phyloP scores from a whole-genome alignment of 2,888 invertebrate genomes.

The Drosophila picticornis region DNA sequence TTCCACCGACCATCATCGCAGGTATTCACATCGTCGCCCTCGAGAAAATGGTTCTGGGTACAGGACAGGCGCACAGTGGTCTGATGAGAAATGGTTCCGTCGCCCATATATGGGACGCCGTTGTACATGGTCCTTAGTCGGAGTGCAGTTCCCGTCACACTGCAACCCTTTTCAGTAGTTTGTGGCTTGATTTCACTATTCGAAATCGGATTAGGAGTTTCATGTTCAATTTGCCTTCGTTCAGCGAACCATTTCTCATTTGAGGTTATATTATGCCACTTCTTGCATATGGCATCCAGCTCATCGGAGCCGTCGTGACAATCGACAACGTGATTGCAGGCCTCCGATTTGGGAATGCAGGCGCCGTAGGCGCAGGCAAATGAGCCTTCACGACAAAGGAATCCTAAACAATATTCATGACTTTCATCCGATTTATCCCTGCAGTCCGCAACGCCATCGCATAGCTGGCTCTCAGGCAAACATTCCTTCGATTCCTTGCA shows the following conservation, averaged over 20 bases:
- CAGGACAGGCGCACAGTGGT: slow-evolving; percentile 27
- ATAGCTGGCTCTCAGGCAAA: not conserved
- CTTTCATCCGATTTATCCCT: slow-evolving; percentile 74
- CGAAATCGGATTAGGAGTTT: no score
- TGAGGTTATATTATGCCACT: not conserved
- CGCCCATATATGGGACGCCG: slow-evolving; percentile 10
- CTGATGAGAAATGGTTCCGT: slow-evolving; percentile 12
- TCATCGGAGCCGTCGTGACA: slow-evolving; percentile 53
- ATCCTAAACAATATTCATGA: slow-evolving; percentile 62
- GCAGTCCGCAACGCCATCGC: slow-evolving; percentile 58
- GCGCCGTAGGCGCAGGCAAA: slow-evolving; percentile 77
- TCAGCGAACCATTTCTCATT: not conserved
- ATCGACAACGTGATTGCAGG: slow-evolving; percentile 31
- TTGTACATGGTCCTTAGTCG: slow-evolving; percentile 1
- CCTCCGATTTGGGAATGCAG: slow-evolving; percentile 25
- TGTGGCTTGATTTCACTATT: not conserved
- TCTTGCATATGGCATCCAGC: slow-evolving; percentile 20
- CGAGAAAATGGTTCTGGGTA: not conserved
- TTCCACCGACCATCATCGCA: slow-evolving; percentile 44
- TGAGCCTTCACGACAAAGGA: slow-evolving; percentile 62
- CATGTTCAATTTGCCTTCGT: not conserved
- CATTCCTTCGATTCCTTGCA: slow-evolving; percentile 24
- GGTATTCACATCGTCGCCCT: slow-evolving; percentile 27
- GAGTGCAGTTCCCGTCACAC: slow-evolving; percentile 12
- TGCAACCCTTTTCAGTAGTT: slow-evolving; percentile 2